Conservation (phyloP, 2,113 vertebrate species). For the Ammodytes marinus region DNA sequence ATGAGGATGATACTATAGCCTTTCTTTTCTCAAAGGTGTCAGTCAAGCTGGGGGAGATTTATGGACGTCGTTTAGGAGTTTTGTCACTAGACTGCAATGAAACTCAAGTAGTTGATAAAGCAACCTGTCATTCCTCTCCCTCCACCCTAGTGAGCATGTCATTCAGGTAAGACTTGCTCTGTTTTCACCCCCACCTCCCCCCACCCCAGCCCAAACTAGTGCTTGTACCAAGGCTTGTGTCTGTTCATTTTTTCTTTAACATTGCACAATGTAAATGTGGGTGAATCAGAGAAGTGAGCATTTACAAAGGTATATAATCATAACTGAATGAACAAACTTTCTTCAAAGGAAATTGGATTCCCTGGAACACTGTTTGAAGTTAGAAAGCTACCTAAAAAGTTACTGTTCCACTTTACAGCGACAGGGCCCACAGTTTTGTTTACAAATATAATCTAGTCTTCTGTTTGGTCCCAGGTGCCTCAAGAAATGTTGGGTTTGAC, state of each 20-base stretch:
- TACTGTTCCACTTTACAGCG: no score
- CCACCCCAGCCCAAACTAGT: neutral
- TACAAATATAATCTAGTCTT: no score
- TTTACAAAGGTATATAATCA: no score
- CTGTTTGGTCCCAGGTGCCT: no score
- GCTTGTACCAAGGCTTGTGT: neutral
- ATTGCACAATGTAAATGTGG: no score
- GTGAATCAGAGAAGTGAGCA: no score
- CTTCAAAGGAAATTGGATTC: no score
- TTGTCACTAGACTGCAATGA: slow-evolving; percentile 11
- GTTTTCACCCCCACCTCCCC: neutral
- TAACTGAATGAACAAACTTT: no score
- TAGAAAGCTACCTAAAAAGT: no score
- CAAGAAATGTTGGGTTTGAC: no score
- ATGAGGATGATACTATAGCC: neutral
- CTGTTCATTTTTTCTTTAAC: neutral
- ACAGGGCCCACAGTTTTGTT: no score
- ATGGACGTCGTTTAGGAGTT: slow-evolving; percentile 16
- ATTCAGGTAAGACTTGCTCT: slow-evolving; percentile 42
- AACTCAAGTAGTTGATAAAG: neutral
- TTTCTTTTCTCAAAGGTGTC: neutral
- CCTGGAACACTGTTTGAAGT: no score
- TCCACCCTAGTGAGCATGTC: slow-evolving; percentile 5
- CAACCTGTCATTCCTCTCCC: neutral
- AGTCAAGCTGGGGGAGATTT: neutral